A percentile compares a stretch with the other conserved stretches of the same genome.
Evolutionary conservation across 2,888 invertebrate genomes (phyloP).

Genomic region (Drosophila merina): DNA sequence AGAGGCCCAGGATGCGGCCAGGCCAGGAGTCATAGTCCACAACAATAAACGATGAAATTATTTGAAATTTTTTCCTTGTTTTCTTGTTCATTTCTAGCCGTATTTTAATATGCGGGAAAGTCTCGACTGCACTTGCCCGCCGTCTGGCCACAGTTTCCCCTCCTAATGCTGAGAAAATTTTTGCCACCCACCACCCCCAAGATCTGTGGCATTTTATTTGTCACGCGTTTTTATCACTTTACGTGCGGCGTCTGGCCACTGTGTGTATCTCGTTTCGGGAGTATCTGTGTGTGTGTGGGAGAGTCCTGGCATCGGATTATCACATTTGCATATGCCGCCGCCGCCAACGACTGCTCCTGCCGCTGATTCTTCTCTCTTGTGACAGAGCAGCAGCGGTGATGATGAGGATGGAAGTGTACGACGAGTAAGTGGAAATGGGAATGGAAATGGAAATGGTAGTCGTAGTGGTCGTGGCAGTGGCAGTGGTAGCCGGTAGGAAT

Average conservation of each 20-base stretch:
- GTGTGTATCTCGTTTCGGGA: constrained; percentile 8
- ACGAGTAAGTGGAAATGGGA: not conserved
- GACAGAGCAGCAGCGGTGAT: constrained; percentile 56
- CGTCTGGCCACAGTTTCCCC: constrained; percentile 10
- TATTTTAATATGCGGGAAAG: constrained; percentile 73
- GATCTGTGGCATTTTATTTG: constrained; percentile 75
- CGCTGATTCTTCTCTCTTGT: constrained; percentile 47
- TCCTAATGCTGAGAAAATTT: constrained; percentile 1
- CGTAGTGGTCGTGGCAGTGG: not conserved
- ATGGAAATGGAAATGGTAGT: not conserved
- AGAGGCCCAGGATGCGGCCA: constrained; percentile 13
- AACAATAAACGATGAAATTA: constrained; percentile 79
- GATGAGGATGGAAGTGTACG: constrained; percentile 20
- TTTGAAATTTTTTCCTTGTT: constrained; percentile 47
- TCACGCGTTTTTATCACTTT: constrained; percentile 80
- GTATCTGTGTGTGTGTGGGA: constrained; percentile 23
- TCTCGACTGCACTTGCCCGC: constrained; percentile 61
- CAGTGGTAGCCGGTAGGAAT: constrained; percentile 10
- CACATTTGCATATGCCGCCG: constrained; percentile 77
- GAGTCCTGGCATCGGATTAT: constrained; percentile 72
- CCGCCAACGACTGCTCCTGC: constrained; percentile 59
- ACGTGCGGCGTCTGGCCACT: constrained; percentile 58
- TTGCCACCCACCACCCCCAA: not conserved
- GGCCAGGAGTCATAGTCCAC: constrained; percentile 54
- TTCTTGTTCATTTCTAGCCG: constrained; percentile 25